These are phyloP conservation scores for Aphaenogaster rudis DNA, from an alignment of 1,140 invertebrate genomes.

Conservation along the genomic window DNA sequence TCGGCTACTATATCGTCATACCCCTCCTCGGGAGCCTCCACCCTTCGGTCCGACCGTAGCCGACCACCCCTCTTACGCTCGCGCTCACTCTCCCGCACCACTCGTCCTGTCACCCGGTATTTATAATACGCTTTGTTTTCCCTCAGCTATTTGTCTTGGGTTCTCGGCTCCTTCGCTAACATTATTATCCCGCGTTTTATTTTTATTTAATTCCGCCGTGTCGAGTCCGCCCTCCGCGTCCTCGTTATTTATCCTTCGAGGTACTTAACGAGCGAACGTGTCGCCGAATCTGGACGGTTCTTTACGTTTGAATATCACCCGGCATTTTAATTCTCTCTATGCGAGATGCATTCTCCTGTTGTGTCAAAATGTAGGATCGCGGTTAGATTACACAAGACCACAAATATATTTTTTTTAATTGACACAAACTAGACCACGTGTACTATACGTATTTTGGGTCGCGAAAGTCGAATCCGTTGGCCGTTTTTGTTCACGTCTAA, in stretches of 20 bases:
- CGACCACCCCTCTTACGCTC: constrained; percentile 70
- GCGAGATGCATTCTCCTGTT: neutral
- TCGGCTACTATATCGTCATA: constrained; percentile 56
- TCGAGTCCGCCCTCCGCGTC: constrained; percentile 43
- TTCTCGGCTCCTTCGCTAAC: constrained; percentile 77
- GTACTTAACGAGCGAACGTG: constrained; percentile 71
- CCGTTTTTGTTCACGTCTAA: too few species aligned
- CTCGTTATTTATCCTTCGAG: constrained; percentile 71
- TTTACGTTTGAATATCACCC: constrained; percentile 4
- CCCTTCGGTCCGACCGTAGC: constrained; percentile 58
- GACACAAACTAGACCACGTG: too few species aligned
- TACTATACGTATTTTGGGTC: too few species aligned
- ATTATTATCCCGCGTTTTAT: constrained; percentile 79
- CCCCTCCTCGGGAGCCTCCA: constrained; percentile 44
- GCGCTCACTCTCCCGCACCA: constrained; percentile 65
- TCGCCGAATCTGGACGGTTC: constrained; percentile 55
- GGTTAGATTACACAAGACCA: too few species aligned
- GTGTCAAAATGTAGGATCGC: neutral
- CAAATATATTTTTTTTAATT: too few species aligned
- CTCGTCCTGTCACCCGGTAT: constrained; percentile 79
- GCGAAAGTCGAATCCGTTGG: too few species aligned
- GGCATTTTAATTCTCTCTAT: neutral
- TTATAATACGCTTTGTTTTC: constrained; percentile 82
- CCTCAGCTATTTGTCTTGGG: constrained; percentile 79
- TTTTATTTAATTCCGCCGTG: constrained; percentile 78